Conservation (phyloP, 2,797 vertebrate species). For the Decapterus maruadsi region DNA sequence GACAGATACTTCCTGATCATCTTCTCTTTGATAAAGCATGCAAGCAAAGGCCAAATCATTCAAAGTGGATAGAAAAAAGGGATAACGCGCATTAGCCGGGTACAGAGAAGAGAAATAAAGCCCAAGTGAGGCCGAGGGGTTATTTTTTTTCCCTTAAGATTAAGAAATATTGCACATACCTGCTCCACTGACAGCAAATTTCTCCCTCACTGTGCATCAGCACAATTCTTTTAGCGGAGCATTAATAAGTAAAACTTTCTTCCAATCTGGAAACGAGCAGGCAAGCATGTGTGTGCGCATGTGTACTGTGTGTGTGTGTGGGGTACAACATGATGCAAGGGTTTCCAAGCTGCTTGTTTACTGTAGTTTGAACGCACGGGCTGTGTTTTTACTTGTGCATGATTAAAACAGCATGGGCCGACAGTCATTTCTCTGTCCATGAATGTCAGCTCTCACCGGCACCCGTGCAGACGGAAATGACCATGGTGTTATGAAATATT, state of each 20-base stretch:
- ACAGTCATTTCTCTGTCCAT: constrained; percentile 3
- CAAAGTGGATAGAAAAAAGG: constrained; percentile 36
- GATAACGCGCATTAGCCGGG: constrained; percentile 37
- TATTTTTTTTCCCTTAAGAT: constrained; percentile 52
- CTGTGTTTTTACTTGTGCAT: constrained; percentile 16
- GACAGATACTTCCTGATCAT: constrained; percentile 60
- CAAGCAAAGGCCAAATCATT: constrained; percentile 69
- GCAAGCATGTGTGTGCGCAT: neutral
- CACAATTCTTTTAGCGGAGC: constrained; percentile 52
- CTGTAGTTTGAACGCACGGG: constrained; percentile 32
- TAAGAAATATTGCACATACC: constrained; percentile 61
- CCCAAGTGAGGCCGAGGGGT: constrained; percentile 29
- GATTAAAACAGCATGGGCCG: constrained; percentile 45
- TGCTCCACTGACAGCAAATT: constrained; percentile 53
- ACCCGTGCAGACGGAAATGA: constrained; percentile 14
- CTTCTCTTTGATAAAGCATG: constrained; percentile 58
- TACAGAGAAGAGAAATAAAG: constrained; percentile 44
- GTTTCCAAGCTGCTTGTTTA: constrained; percentile 67
- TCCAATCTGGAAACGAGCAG: constrained; percentile 5
- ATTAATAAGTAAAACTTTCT: constrained; percentile 65
- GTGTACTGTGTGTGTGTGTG: constrained; percentile 26
- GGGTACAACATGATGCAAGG: constrained; percentile 59
- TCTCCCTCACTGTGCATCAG: constrained; percentile 54
- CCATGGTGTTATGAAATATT: constrained; percentile 36
- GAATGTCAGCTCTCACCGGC: constrained; percentile 12